A percentile compares a stretch with the other conserved stretches of the same genome.
Conservation (phyloP, 2,888 invertebrate species). For the Heteromyza rotundicornis region DNA sequence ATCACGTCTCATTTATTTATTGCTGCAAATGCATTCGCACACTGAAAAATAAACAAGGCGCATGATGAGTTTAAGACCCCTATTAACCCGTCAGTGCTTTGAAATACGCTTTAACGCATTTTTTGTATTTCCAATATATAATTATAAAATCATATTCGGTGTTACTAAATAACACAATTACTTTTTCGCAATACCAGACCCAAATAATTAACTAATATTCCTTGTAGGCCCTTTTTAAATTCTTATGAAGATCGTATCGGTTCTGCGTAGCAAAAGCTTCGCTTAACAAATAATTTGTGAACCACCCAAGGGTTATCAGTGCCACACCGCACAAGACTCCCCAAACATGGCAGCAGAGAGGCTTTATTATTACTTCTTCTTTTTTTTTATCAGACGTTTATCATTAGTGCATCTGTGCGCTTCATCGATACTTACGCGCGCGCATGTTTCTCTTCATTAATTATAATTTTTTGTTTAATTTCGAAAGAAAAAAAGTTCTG, state of each 20-base stretch:
- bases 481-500: constrained; percentile 8
- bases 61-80: too few species aligned
- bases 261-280: too few species aligned
- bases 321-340: not conserved
- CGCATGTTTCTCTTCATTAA: constrained; percentile 22
- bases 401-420: constrained; percentile 4
- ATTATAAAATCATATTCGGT: too few species aligned
- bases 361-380: constrained; percentile 5
- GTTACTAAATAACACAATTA: too few species aligned
- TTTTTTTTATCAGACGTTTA: constrained; percentile 8
- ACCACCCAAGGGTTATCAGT: constrained; percentile 12
- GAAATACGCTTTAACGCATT: not conserved
- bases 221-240: too few species aligned
- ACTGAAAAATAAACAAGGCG: not conserved
- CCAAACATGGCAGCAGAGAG: not conserved
- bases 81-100: not conserved
- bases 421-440: constrained; percentile 15
- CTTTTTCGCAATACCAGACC: too few species aligned
- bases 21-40: constrained; percentile 47
- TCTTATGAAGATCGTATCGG: too few species aligned
- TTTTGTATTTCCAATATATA: too few species aligned
- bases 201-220: too few species aligned
- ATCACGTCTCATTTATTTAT: constrained; percentile 64
- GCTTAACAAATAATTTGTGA: too few species aligned
- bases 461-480: constrained; percentile 25